Percentiles rank a stretch among this genome's conserved stretches.
These are phyloP conservation scores for Sebastes steindachneri DNA, from an alignment of 2,797 vertebrate genomes.

Conservation along the genomic window DNA sequence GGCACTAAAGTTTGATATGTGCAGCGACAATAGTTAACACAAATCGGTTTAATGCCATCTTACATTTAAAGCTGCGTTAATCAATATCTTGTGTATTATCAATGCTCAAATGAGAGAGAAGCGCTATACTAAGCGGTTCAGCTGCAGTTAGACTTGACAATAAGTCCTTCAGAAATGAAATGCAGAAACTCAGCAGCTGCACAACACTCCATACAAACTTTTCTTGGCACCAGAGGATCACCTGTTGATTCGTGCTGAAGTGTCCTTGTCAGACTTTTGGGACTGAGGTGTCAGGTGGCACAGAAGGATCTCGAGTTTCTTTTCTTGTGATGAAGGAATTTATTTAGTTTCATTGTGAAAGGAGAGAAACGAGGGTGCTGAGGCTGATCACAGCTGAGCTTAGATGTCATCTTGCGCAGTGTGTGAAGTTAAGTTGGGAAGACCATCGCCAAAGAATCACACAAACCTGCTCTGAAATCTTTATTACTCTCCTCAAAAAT, in stretches of 20 bases:
- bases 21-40: neutral
- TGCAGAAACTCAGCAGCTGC: neutral
- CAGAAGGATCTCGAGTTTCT: neutral
- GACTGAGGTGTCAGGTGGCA: neutral
- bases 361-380: neutral
- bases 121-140: neutral
- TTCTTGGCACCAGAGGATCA: neutral
- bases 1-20: neutral
- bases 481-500: neutral
- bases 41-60: neutral
- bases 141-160: neutral
- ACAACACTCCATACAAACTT: neutral
- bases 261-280: neutral
- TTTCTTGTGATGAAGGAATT: neutral
- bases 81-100: neutral
- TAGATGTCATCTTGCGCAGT: neutral
- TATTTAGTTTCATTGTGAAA: neutral
- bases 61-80: neutral
- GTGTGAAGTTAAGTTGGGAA: neutral
- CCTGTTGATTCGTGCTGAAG: conserved; percentile 17
- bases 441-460: neutral
- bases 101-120: neutral
- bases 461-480: neutral
- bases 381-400: neutral
- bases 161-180: neutral